Evolutionary conservation across 2,888 invertebrate species (phyloP), one percentile per base, ranked within the genome.

Genomic region (Petrophora chlorosata): DNA sequence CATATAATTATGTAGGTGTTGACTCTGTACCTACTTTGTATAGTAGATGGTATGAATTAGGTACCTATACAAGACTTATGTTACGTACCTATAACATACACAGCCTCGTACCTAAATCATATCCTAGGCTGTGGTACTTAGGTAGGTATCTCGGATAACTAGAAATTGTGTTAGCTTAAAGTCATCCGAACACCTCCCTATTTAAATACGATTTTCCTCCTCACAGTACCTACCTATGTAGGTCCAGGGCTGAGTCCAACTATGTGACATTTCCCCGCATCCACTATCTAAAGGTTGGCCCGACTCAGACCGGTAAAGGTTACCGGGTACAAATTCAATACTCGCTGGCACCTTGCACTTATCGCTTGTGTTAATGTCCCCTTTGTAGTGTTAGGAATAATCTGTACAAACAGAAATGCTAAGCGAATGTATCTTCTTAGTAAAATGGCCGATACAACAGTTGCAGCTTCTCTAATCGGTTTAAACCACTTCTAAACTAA

Each of bases 181-280:
- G n/a, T n/a, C n/a, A n/a, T n/a, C n/a, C n/a, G n/a, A n/a, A n/a
- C n/a, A n/a, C n/a, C n/a, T n/a, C n/a, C n/a, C n/a, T n/a, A n/a
- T n/a, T n/a, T n/a, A n/a, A n/a, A n/a, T n/a, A n/a, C n/a, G 7
- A 14, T 74, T 63, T 73, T 59, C 29, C 32, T 46, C 51, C 34
- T 60, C 66, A 64, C 65, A 71, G 78, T 85, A 85, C 82, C 35
- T 85, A 85, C 82, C 35, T 56, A 48, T 63, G 64, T 70, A 70
- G 72, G 83, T 85, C 86, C 87, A 87, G 82, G 73, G 66, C 79
- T 82, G 66, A 81, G 86, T 84, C 87, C 84, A 85, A 85, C 86
- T 85, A 87, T 84, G 86, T 89, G 89, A 87, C 89, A 90, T 89
- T 90, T 89, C 76, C 83, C 77, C 66, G 79, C 79, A 81, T 79